Evolutionary conservation across 1,140 invertebrate genomes (phyloP), one percentile per base, ranked within the genome.

Genomic region (Drosophila triauraria): DNA sequence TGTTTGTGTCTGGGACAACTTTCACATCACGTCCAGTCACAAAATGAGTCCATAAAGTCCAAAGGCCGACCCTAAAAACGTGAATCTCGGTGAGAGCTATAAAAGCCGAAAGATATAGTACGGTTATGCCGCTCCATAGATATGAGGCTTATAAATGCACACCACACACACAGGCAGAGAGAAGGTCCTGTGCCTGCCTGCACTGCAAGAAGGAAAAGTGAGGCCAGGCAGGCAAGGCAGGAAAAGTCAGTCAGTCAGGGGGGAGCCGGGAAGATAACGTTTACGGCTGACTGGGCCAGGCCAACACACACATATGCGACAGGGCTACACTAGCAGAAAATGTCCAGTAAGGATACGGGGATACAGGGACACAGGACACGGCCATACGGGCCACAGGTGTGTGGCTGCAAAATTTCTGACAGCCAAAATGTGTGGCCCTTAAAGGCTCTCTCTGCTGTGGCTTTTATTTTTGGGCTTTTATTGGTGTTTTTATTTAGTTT

Each of bases 41-140:
- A 51, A 64, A 86, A 87, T 86, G 80, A 82, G 79, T 83, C 59
- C 80, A 86, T 86, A 86, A 86, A 86, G 63, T 80, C 76, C 67
- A 80, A 83, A 86, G 77, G 82, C 78, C 70, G 76, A 62, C 70
- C 71, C 74, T 58, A 44, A 76, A 84, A 85, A 85, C 75, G 84
- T 77, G 83, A 88, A 88, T 88, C 83, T 80, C 84, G 80, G 68
- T 61, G 62, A 69, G 75, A 67, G 83, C 80, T 67, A 82, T 88
- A 83, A 88, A 86, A 83, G 50, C 61, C 48, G 44, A 77, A 75
- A 78, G 69, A 74, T 86, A 72, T 78, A 78, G 75, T 72, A 74
- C 62, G 63, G 57, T 56, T 59, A 57, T 61, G 56, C 50, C 15
- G 15, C 32, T 58, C 38, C 42, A 75, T 75, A 67, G 40, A 75